Evolutionary conservation across 2,888 invertebrate species (phyloP), one percentile per base, ranked within the genome.

Genomic region (Leptopterna dolabrata): DNA sequence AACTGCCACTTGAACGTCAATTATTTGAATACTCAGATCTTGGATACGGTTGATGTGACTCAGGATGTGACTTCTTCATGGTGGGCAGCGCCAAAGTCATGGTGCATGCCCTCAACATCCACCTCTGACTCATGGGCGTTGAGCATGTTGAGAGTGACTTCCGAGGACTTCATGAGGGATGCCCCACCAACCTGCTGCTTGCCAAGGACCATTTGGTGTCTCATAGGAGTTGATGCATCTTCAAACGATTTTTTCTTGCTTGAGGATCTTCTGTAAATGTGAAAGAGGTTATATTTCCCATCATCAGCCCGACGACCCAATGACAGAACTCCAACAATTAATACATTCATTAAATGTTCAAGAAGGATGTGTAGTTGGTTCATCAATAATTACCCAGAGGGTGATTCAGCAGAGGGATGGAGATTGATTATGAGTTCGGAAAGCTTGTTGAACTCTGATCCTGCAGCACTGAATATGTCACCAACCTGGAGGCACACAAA

Each of bases 401-500:
- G 85, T 19, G 85, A 85, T 14, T 71, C 73, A 41, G 71, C 85
- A 6, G 85, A 29, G 13, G 85, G 43, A 47, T 85, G 85, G 16
- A 85, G 85, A 29, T 3, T 73, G 7, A 85, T 76, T n/a, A 85
- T 76, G 7, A 71, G 45, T 73, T 85, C 85, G 3, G 85, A 85
- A 24, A 85, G 47, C 47, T 85, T 85, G 29, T 85, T 71, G 76
- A 85, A 85, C 73, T 85, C 85, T 1, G 76, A 71, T 14, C 85
- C 85, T 16, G 85, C 85, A 45, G 85, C 85, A 73, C 85, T 43
- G 30, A 85, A 85, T 24, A 85, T 85, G 85, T 85, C 85, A 3
- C 85, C 85, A 71, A 85, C 85, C 85, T 85, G 85, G 27, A 73
- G 27, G 55, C 55, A 55, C 55, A 19, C 11, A 4, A 55, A 55